Evolutionary conservation across 2,797 vertebrate species (phyloP).

Genomic region (Sphenopsis melanotis): DNA sequence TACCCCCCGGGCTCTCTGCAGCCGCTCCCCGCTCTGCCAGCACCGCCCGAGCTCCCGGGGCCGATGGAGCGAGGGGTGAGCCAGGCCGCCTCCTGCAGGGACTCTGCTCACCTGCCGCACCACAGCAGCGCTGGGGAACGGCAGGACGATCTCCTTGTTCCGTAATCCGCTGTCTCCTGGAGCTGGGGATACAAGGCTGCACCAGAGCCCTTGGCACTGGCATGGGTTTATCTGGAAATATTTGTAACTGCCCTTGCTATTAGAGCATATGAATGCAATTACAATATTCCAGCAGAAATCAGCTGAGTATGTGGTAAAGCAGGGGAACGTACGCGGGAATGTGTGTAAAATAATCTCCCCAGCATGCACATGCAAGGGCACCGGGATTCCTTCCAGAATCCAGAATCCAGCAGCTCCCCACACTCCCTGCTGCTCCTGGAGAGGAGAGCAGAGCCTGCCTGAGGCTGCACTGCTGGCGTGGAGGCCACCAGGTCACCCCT

Average conservation of each 20-base stretch:
- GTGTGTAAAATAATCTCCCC: neutral
- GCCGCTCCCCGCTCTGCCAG: rapidly evolving
- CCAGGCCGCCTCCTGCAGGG: rapidly evolving
- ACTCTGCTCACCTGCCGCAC: neutral
- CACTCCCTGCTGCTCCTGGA: neutral
- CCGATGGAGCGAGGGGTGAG: rapidly evolving
- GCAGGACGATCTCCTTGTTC: neutral
- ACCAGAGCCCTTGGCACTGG: rapidly evolving
- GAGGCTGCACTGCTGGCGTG: neutral
- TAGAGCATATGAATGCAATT: neutral
- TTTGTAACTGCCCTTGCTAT: neutral
- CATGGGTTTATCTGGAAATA: neutral
- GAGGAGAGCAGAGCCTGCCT: neutral
- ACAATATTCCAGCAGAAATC: neutral
- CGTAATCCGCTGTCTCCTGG: rapidly evolving
- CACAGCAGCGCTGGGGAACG: rapidly evolving
- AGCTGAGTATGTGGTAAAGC: neutral
- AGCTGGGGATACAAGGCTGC: neutral
- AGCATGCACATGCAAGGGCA: neutral
- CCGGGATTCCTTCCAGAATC: neutral
- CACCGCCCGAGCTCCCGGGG: rapidly evolving
- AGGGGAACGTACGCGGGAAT: neutral
- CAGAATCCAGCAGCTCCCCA: neutral
- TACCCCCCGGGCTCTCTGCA: rapidly evolving
- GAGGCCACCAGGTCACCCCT: neutral